phyloP scores from a whole-genome alignment of 1,140 invertebrate species.

The Drusus annulatus region DNA sequence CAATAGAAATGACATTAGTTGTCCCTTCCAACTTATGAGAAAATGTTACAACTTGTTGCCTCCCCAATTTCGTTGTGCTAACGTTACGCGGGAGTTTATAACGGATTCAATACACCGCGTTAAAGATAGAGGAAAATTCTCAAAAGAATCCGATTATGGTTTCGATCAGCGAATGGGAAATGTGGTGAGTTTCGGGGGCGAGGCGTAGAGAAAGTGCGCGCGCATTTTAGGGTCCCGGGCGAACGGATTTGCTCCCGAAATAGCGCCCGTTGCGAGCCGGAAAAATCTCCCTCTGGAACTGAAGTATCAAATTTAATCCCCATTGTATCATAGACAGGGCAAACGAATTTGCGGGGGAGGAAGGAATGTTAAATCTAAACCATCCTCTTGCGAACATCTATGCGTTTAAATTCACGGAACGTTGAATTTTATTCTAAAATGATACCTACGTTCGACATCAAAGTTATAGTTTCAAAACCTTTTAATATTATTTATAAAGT shows the following conservation, averaged over 20 bases:
- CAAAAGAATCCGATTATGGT: constrained; percentile 6
- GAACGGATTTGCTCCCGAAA: constrained; percentile 31
- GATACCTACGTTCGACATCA: not conserved
- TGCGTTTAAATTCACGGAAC: constrained; percentile 3
- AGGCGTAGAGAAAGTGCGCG: constrained; percentile 34
- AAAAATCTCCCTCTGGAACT: constrained; percentile 19
- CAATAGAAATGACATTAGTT: no score
- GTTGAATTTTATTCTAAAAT: not conserved
- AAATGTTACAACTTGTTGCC: no score
- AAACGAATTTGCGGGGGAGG: no score
- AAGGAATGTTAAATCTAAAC: no score
- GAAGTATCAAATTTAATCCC: constrained; percentile 43
- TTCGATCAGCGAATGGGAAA: constrained; percentile 14
- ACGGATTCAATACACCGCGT: no score
- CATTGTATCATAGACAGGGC: constrained; percentile 32
- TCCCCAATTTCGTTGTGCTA: no score
- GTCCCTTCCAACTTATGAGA: no score
- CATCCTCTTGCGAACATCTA: not conserved
- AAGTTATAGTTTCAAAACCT: not conserved
- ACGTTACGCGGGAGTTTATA: no score
- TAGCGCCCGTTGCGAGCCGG: constrained; percentile 17
- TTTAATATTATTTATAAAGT: no score
- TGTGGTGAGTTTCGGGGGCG: constrained; percentile 6
- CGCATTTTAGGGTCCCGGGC: constrained; percentile 42
- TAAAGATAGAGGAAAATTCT: constrained; percentile 10